phyloP scores from a whole-genome alignment of 1,140 invertebrate species.

The Bombus haemorrhoidalis region DNA sequence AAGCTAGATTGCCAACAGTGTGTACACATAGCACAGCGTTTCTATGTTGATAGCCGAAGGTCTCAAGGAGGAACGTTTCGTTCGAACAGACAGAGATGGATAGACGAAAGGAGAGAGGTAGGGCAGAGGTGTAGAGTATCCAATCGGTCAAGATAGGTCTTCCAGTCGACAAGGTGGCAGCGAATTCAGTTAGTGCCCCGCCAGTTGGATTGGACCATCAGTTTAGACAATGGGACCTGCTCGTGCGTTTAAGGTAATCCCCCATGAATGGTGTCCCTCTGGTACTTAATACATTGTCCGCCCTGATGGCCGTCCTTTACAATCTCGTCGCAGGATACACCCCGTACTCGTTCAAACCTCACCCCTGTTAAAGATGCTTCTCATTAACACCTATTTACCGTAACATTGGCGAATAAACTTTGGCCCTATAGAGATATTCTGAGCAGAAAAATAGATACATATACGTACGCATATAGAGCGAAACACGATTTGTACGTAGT shows the following conservation, averaged over 20 bases:
- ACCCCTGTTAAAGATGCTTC: constrained; percentile 63
- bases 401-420: constrained; percentile 51
- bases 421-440: constrained; percentile 8
- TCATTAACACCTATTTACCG: constrained; percentile 79
- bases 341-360: constrained; percentile 46
- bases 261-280: constrained; percentile 78
- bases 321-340: constrained; percentile 71
- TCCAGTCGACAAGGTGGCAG: constrained; percentile 32
- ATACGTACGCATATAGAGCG: too few relatives aligned
- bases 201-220: constrained; percentile 70
- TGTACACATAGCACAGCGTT: not conserved
- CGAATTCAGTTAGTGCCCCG: constrained; percentile 71
- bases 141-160: constrained; percentile 72
- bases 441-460: too few relatives aligned
- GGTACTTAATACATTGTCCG: constrained; percentile 80
- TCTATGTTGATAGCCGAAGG: not conserved
- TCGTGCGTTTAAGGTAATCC: constrained; percentile 78
- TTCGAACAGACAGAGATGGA: not conserved
- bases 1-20: not conserved
- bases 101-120: not conserved
- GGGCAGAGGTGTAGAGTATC: constrained; percentile 24
- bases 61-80: constrained; percentile 33
- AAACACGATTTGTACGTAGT: too few relatives aligned
- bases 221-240: constrained; percentile 77
- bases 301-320: constrained; percentile 77